These are phyloP conservation scores for Volucella zonaria DNA, from an alignment of 2,888 invertebrate species.

Conservation along the genomic window DNA sequence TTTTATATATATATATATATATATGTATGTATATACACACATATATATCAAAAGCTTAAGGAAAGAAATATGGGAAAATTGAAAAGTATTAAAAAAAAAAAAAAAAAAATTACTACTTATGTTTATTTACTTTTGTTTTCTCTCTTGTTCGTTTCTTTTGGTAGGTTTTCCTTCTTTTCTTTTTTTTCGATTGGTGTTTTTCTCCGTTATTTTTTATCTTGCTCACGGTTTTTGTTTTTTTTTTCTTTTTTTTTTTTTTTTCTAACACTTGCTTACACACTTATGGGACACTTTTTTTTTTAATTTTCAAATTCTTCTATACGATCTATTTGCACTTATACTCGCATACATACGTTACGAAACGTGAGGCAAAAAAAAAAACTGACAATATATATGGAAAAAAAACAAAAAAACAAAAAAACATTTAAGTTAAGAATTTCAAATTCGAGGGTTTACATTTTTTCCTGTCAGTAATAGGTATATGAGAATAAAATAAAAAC, in stretches of 20 bases:
- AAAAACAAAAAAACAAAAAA: conserved; percentile 7
- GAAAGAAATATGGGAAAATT: not conserved
- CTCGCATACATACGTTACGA: conserved; percentile 10
- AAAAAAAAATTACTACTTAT: not conserved
- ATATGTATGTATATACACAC: not conserved
- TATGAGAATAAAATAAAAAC: too few species aligned
- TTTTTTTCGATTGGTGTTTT: conserved; percentile 21
- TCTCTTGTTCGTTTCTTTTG: conserved; percentile 9
- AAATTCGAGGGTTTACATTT: not conserved
- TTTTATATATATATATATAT: too few species aligned
- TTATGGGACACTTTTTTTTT: conserved; percentile 33
- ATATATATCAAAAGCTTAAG: not conserved
- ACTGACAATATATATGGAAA: not conserved
- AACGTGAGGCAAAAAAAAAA: conserved; percentile 2
- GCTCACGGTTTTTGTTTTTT: conserved; percentile 28
- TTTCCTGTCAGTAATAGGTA: not conserved
- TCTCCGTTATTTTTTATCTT: conserved; percentile 16
- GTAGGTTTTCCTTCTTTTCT: conserved; percentile 11
- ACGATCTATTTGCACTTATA: conserved; percentile 43
- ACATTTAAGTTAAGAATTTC: not conserved
- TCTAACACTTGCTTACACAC: conserved; percentile 27
- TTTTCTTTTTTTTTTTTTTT: conserved; percentile 31
- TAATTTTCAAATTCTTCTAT: conserved; percentile 15
- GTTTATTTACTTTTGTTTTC: conserved; percentile 51
- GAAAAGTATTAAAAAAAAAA: not conserved